Base-by-base conservation (phyloP, 2,888 invertebrate genomes). In the Stratiomys singularior region DNA sequence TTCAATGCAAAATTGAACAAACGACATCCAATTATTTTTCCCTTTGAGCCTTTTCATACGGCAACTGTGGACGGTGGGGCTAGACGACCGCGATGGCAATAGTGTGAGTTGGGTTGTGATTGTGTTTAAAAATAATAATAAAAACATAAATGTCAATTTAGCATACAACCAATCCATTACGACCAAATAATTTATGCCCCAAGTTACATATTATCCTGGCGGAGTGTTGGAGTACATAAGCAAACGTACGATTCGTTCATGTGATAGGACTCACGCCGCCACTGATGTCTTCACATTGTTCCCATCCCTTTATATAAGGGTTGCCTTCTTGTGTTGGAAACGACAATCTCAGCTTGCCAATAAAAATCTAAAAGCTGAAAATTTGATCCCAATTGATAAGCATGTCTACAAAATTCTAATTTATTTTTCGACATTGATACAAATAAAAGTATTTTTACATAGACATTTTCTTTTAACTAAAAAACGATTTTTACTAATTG, bases 121-220 rank as follows among this genome's bases (percentile, higher is more conserved):
- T 69, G 58, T 60, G 74, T 44, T 27, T 11, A 60, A 74, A 76
- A 80, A 78, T 76, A 78, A 80, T 82, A 82, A 82, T 82, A 82
- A 82, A 82, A 82, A 82, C 81, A 82, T 82, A 82, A 82, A 81
- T 80, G 82, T 82, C 82, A 82, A 82, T 82, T 82, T 82, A 82
- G 81, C 81, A 82, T 82, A 82, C 81, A 80, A 80, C 81, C 81
- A 82, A 82, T 82, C 81, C 82, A 81, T 82, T 82, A 81, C 78
- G 74, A 63, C 77, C 81, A 64, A 69, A 80, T 82, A 82, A 82
- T 82, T 82, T 82, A 82, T 82, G 81, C 80, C 64, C 72, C 79
- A 79, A 78, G 56, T 71, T 72, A 25, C 47, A 27, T 46, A 63
- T 63, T 66, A 58, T 60, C 28, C 63, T 77, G 52, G 18, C 15